Evolutionary conservation across 2,888 invertebrate genomes (phyloP), one percentile per base, ranked within the genome.

Genomic region (Napeogenes inachia): DNA sequence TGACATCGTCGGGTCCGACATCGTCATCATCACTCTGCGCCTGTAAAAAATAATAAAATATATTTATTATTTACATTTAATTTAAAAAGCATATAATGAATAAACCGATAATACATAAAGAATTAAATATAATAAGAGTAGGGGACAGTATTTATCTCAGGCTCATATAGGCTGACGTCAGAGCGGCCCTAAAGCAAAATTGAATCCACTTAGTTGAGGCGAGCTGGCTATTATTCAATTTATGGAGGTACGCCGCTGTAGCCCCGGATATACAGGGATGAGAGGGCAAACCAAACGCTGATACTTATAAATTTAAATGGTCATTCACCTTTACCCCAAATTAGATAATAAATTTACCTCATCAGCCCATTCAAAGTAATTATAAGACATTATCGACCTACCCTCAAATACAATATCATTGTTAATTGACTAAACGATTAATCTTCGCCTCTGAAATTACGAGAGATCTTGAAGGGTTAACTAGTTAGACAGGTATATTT

Each of bases 1-100:
- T 96, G 89, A 98, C 97, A 87, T 98, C 98, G 91, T 98, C 98
- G 73, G 96, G 95, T 74, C 96, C 97, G 82, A 95, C 97, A 87
- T 99, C 98, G 91, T 99, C 98, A 83, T 96, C 96, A 91, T 99
- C 99, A 92, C 98, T 98, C 93, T 98, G 98, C 89, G 98, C 98
- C 98, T 98, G 92, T 56, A 75, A 71, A 71, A 63, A 68, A 73
- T 21, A 21, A 21, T 21, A 21, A 21, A 21, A 21, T 21, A 21
- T 21, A 1, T 38, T 6, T 38, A 38, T 38, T 38, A 38, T 8
- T 1, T 38, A 38, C 38, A 38, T 38, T 38, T 38, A 38, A 38
- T 38, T 38, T 8, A 68, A 66, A 68, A 13, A 60, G 12, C 21
- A 21, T 21, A 21, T 21, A 32, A 57, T 42, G 2, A 54, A 59